Base-by-base conservation (phyloP, 2,113 vertebrate genomes). In the Dipodomys stephensi region DNA sequence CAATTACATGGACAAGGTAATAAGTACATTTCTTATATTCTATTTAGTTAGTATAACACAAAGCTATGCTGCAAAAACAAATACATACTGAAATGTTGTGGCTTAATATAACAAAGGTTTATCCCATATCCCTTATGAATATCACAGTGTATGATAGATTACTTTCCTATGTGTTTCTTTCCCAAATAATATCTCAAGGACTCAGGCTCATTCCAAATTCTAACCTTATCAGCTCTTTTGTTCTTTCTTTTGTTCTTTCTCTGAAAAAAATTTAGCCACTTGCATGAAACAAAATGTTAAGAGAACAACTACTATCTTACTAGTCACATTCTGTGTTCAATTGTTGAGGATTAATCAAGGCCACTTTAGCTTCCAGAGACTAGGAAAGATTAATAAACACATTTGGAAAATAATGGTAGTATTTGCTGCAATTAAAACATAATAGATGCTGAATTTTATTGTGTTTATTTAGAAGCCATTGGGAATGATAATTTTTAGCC, bases 271-370 rank as follows among this genome's bases (percentile, higher is more conserved):
- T 83, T 67, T 7, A 87, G 22, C 7, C 35, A 72, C 25, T 79
- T 73, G 72, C 30, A 73, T 67, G n/a, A 84, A 12, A 32, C 78
- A 89, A 35, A 87, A 49, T 71, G 4, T 90, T n/a, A 22, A 68
- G 32, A 87, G 7, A 15, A 80, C 0, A n/a, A 69, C 16, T 76
- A 28, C 23, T 4, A 16, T 84, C 10, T 79, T 62, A 96, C 68
- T 85, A 90, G 92, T 8, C 27, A 27, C 81, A 20, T 72, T 88
- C 39, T 67, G 35, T 64, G 15, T 93, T 90, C 10, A 20, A 6
- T n/a, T 83, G 39, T 27, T 80, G 27, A 91, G n/a, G 83, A 91
- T 78, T 85, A 88, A 30, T 92, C 6, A 49, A 83, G 15, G 81
- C 5, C 6, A 49, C 32, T 81, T 80, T 57, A 90, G 8, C 62